Conservation (phyloP, 2,888 invertebrate species). For the Tipula lateralis region DNA sequence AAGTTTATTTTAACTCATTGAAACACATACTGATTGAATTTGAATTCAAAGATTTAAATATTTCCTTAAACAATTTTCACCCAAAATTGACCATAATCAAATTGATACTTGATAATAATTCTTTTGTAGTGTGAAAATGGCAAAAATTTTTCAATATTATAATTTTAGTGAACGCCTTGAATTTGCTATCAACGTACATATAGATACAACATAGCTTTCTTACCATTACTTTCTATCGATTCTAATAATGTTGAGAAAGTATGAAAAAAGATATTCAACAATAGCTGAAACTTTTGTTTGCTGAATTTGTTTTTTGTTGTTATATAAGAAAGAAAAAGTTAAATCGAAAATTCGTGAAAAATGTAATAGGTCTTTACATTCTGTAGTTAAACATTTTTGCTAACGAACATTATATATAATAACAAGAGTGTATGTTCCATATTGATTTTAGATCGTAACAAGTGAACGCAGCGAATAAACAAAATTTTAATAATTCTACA, state of each 20-base stretch:
- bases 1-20: too few species aligned
- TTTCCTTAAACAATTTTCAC: too few species aligned
- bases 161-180: too few species aligned
- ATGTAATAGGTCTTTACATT: neutral
- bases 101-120: too few species aligned
- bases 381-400: neutral
- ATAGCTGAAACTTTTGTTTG: neutral
- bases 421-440: neutral
- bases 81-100: too few species aligned
- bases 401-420: neutral
- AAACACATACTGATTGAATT: too few species aligned
- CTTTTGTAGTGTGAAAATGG: too few species aligned
- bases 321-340: neutral
- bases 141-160: too few species aligned
- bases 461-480: neutral
- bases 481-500: neutral
- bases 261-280: neutral
- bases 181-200: too few species aligned
- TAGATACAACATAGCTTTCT: too few species aligned
- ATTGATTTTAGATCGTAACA: constrained; percentile 9
- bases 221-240: neutral
- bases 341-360: neutral
- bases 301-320: neutral
- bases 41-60: too few species aligned
- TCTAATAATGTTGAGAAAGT: neutral